phyloP scores from a whole-genome alignment of 2,888 invertebrate species.

The Erebia aethiops region DNA sequence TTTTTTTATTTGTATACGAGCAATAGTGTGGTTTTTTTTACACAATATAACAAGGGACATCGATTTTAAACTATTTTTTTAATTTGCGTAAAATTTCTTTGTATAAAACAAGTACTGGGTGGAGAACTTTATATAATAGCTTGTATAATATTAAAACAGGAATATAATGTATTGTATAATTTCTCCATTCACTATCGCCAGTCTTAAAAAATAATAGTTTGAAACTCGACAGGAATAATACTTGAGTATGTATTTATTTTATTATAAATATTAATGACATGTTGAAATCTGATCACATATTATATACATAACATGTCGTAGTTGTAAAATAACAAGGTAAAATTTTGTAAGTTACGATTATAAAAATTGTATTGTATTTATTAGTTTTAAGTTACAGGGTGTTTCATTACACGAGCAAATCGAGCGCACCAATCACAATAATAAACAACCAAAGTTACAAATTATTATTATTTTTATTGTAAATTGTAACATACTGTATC shows the following conservation, averaged over 20 bases:
- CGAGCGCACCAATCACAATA: not conserved
- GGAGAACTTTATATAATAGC: not conserved
- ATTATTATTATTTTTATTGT: not conserved
- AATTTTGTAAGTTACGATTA: not conserved
- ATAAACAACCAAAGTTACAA: not conserved
- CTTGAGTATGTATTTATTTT: not conserved
- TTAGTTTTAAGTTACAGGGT: constrained; percentile 7
- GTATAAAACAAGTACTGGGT: not conserved
- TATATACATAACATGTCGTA: constrained; percentile 28
- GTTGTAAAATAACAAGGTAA: constrained; percentile 22
- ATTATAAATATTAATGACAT: constrained; percentile 10
- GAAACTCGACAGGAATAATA: not conserved
- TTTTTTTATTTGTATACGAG: constrained; percentile 12
- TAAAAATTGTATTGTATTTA: not conserved
- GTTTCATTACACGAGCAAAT: not conserved
- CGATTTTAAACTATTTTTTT: constrained; percentile 13
- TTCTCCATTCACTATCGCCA: not conserved
- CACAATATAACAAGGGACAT: constrained; percentile 18
- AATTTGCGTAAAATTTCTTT: not conserved
- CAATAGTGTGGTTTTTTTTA: not conserved
- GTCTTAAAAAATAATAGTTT: constrained; percentile 6
- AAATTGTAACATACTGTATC: not conserved
- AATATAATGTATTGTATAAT: constrained; percentile 2
- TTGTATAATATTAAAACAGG: not conserved
- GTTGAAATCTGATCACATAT: constrained; percentile 34